Evolutionary conservation across 2,113 vertebrate species (phyloP).

Genomic region (Callipepla squamata): DNA sequence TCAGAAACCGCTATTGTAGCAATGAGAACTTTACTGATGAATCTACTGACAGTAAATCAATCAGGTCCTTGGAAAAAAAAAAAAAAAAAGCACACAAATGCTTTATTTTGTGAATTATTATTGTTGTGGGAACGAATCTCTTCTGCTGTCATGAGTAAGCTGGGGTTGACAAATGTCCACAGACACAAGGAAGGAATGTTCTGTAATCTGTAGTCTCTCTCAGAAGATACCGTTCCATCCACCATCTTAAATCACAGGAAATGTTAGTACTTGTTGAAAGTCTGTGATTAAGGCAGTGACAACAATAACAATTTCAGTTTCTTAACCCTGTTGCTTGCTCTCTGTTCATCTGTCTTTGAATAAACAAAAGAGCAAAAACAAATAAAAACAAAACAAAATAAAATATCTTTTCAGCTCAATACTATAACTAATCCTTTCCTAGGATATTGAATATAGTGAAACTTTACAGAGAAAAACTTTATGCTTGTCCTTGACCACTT

Average conservation of each 20-base stretch:
- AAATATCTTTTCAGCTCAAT: not conserved
- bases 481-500: not conserved
- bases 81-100: not conserved
- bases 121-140: not conserved
- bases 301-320: slow-evolving; percentile 12
- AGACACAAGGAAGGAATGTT: not conserved
- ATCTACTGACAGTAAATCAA: not conserved
- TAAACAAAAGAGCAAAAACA: not conserved
- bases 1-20: not conserved
- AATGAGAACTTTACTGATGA: not conserved
- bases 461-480: not conserved
- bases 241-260: slow-evolving; percentile 14
- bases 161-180: slow-evolving; percentile 30
- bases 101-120: slow-evolving; percentile 38
- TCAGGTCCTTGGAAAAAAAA: not conserved
- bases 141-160: not conserved
- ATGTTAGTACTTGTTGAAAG: not conserved
- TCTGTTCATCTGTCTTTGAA: slow-evolving; percentile 15
- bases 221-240: slow-evolving; percentile 3
- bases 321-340: not conserved
- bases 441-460: not conserved
- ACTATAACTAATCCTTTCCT: not conserved
- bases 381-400: not conserved
- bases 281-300: slow-evolving; percentile 12
- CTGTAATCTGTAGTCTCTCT: slow-evolving; percentile 23